These are phyloP conservation scores for Chrysemys picta DNA, from an alignment of 2,113 vertebrate genomes.

Conservation along the genomic window DNA sequence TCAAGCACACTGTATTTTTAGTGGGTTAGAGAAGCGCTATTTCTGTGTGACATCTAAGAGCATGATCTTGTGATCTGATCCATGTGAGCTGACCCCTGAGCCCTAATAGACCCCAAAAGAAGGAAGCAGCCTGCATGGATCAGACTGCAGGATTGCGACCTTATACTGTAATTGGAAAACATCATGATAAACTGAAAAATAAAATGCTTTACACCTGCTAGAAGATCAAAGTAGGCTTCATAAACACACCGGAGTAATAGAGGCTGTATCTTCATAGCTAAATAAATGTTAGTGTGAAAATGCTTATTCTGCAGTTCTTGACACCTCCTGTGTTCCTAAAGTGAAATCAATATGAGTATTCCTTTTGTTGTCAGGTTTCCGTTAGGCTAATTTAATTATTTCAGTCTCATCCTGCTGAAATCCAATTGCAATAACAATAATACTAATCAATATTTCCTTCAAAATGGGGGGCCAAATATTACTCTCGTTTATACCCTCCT, in stretches of 20 bases:
- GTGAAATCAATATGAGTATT: conserved; percentile 30
- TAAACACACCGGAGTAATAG: not conserved
- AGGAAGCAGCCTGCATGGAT: not conserved
- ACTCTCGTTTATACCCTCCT: not conserved
- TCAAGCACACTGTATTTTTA: not conserved
- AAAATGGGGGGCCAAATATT: conserved; percentile 14
- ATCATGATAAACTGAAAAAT: not conserved
- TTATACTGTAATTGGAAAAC: not conserved
- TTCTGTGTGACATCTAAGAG: accelerated
- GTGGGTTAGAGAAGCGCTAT: not conserved
- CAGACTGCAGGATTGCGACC: not conserved
- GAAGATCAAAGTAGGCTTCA: not conserved
- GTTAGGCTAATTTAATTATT: conserved; percentile 28
- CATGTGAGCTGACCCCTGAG: not conserved
- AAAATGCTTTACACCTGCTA: not conserved
- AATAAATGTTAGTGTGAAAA: not conserved
- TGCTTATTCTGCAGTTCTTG: conserved; percentile 17
- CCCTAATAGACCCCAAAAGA: not conserved
- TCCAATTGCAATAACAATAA: conserved; percentile 33
- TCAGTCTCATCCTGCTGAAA: not conserved
- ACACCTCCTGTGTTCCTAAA: not conserved
- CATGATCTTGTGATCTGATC: not conserved
- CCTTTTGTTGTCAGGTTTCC: conserved; percentile 8
- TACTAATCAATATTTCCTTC: conserved; percentile 27
- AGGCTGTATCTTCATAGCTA: not conserved